Percentiles rank a stretch among this genome's conserved stretches.
These are phyloP conservation scores for Drosophila subsilvestris DNA, from an alignment of 2,888 invertebrate genomes.

Conservation along the genomic window DNA sequence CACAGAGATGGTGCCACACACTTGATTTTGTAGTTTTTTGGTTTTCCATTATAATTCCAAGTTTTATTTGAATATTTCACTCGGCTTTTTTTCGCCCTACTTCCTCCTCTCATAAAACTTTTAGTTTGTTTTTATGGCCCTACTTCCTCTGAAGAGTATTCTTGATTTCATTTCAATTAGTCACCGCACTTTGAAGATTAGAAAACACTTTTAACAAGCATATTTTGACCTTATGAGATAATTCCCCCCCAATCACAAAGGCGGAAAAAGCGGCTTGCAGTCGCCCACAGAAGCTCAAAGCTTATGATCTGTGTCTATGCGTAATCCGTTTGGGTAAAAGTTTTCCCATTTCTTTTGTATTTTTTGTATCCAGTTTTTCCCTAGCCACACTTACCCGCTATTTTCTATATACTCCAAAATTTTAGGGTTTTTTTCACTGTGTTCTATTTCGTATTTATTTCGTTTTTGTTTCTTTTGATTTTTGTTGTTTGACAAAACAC, in stretches of 20 bases:
- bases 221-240: slow-evolving; percentile 16
- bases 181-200: slow-evolving; percentile 39
- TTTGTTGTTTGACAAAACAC: neutral
- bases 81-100: slow-evolving; percentile 4
- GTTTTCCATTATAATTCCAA: slow-evolving; percentile 30
- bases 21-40: slow-evolving; percentile 16
- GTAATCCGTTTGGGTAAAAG: slow-evolving; percentile 39
- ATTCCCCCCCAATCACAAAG: slow-evolving; percentile 29
- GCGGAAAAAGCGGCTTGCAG: slow-evolving; percentile 26
- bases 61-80: slow-evolving; percentile 34
- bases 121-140: slow-evolving; percentile 8
- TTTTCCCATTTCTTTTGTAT: slow-evolving; percentile 29
- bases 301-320: slow-evolving; percentile 6
- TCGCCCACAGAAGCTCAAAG: slow-evolving; percentile 37
- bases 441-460: slow-evolving; percentile 18
- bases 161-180: slow-evolving; percentile 29
- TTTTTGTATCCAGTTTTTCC: slow-evolving; percentile 25
- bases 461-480: slow-evolving; percentile 16
- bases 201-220: slow-evolving; percentile 21
- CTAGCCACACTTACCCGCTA: slow-evolving; percentile 32
- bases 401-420: slow-evolving; percentile 28
- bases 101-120: slow-evolving; percentile 42
- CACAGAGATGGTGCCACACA: slow-evolving; percentile 1
- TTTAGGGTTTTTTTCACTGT: slow-evolving; percentile 7
- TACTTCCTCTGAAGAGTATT: slow-evolving; percentile 14